phyloP scores from a whole-genome alignment of 2,113 vertebrate species.

The Chloropsis cyanopogon region DNA sequence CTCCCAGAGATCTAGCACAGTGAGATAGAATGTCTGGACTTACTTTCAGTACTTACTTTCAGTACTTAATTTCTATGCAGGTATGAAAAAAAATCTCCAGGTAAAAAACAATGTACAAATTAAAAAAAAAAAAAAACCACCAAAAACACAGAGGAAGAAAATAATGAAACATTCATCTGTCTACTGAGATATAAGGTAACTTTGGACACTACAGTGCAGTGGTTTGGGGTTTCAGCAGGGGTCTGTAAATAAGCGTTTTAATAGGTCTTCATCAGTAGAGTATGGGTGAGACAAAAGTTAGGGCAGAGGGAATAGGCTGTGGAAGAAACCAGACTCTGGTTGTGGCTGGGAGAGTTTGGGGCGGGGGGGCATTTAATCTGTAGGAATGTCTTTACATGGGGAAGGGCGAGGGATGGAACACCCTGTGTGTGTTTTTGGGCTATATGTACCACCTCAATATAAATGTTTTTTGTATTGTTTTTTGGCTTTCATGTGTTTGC shows the following conservation, averaged over 20 bases:
- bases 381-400: background rate
- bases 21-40: background rate
- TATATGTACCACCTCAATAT: background rate
- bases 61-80: background rate
- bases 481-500: background rate
- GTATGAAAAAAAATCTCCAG: background rate
- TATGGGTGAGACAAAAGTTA: background rate
- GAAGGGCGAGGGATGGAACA: background rate
- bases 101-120: background rate
- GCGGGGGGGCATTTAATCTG: background rate
- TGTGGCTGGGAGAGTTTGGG: background rate
- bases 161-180: background rate
- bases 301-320: background rate
- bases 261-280: background rate
- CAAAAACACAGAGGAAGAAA: background rate
- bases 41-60: background rate
- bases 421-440: background rate
- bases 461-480: background rate
- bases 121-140: background rate
- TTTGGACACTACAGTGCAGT: background rate
- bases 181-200: background rate
- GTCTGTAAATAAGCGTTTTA: background rate
- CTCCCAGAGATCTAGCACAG: background rate
- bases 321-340: background rate
- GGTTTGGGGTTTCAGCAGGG: background rate